Evolutionary conservation across 2,888 invertebrate species (phyloP), one percentile per base, ranked within the genome.

Genomic region (Micoletzkya japonica): DNA sequence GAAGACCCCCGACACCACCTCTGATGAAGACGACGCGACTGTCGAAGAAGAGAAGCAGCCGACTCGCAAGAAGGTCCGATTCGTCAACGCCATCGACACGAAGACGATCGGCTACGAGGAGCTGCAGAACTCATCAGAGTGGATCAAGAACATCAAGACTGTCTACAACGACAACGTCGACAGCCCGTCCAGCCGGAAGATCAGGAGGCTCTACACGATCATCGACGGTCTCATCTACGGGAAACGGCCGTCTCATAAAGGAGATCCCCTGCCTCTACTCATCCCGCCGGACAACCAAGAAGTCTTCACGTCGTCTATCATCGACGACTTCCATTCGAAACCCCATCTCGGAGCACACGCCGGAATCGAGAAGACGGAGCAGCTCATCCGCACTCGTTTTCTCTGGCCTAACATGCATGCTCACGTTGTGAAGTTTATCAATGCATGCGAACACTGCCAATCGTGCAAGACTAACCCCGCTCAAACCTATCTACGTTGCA

Each of bases 371-470:
- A 61, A 66, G 28, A 74, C 74, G 2, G 20, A 32, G 2, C 32
- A n/a, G 7, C 20, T 39, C 4, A 66, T 72, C 36, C n/a, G 24
- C 1, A 44, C 37, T 26, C 24, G 60, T 10, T 74, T 70, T 49
- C 4, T n/a, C 17, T 74, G 74, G 74, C 67, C 37, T 0, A 34
- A 52, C 4, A 67, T 74, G 64, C 20, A 54, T n/a, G 37, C 58
- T n/a, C 59, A 70, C 26, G 57, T 71, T 4, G 39, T 4, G 17
- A 14, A 63, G 1, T 34, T 56, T 20, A 28, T 71, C n/a, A 56
- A 49, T 1, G 24, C 26, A 56, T 74, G 74, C 54, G 24, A 34
- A 7, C 10, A 56, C 1, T 74, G 74, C 49, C 44, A 57, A 49
- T 20, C 28, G 4, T 4, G 71, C 4, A 73, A 74, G 44, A 54